A percentile compares a stretch with the other conserved stretches of the same genome.
phyloP scores from a whole-genome alignment of 1,140 invertebrate species.

The Chionoecetes opilio region DNA sequence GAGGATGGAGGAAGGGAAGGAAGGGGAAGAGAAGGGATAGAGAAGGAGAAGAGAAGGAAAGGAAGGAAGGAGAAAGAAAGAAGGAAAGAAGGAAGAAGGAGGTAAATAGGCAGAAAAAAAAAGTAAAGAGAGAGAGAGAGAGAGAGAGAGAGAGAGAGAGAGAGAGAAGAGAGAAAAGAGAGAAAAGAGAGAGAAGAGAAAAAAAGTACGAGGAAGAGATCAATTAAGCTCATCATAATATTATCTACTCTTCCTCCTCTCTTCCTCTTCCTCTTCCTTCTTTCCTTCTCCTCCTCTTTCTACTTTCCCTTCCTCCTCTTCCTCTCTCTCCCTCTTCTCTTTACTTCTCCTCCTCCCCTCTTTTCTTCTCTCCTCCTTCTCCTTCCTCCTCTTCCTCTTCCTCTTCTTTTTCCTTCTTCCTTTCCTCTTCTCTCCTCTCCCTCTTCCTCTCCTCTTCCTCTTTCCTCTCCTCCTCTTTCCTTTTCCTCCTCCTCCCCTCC shows the following conservation, averaged over 20 bases:
- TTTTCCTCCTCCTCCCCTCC: background rate
- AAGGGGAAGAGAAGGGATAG: background rate
- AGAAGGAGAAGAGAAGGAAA: background rate
- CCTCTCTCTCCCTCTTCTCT: background rate
- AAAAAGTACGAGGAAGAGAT: background rate
- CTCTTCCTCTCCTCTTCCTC: background rate
- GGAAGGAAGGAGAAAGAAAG: background rate
- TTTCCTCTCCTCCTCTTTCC: background rate
- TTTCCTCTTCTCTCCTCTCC: background rate
- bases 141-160: constrained; percentile 9
- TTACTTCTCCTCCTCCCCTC: background rate
- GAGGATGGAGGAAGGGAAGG: background rate
- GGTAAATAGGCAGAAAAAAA: background rate
- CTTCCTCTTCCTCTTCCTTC: background rate
- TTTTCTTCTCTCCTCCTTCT: background rate
- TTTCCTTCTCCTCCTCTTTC: background rate
- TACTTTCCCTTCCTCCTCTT: background rate
- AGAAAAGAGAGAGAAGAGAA: background rate
- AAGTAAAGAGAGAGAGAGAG: background rate
- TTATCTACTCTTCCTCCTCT: background rate
- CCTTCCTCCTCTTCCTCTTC: background rate
- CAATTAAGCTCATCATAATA: too few species aligned
- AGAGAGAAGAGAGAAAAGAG: background rate
- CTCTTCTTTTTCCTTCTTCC: background rate
- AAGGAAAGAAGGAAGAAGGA: background rate